Base-by-base conservation (phyloP, 2,888 invertebrate genomes). In the Hoplodrina ambigua region DNA sequence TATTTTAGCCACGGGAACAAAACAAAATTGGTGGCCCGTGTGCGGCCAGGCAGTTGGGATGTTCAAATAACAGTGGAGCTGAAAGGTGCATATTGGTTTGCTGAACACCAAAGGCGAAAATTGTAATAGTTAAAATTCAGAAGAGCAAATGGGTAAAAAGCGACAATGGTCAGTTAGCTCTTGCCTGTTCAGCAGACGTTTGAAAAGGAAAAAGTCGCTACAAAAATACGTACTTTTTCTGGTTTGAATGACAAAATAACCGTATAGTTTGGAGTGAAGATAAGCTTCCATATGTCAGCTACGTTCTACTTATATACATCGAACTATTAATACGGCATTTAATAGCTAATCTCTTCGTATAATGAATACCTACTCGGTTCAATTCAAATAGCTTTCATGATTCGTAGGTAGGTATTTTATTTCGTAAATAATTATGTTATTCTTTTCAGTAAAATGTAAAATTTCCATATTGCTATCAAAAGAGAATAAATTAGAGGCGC, bases 281-380 rank as follows among this genome's bases (percentile, higher is more conserved):
- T 49, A 49, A 0, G 11, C 50, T 53, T 67, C 19, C 19, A 50
- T 25, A 62, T 33, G 37, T 2, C 61, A 50, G 25, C 0, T 17
- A 56, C n/a, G 64, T 70, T 76, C 57, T 64, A 49, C n/a, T n/a
- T n/a, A 41, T 53, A 53, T 15, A n/a, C 41, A 58, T 15, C 11
- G 53, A 54, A 56, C 50, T 61, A n/a, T 25, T 46, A 20, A 37
- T 50, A 56, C 37, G 8, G 17, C 11, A 57, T 69, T 44, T 64
- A 57, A 77, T 53, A 71, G 44, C 60, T 41, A 54, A 71, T 77
- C 19, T 46, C 37, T 54, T 54, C 19, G 44, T 25, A 13, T 61
- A 65, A 61, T 64, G 33, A 37, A 60, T 58, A 37, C 37, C 54
- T 58, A 33, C 13, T 46, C 13, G 3, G 10, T 56, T 54, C 20